Conservation (phyloP, 2,888 invertebrate species). For the Drosophila pseudotakahashii region DNA sequence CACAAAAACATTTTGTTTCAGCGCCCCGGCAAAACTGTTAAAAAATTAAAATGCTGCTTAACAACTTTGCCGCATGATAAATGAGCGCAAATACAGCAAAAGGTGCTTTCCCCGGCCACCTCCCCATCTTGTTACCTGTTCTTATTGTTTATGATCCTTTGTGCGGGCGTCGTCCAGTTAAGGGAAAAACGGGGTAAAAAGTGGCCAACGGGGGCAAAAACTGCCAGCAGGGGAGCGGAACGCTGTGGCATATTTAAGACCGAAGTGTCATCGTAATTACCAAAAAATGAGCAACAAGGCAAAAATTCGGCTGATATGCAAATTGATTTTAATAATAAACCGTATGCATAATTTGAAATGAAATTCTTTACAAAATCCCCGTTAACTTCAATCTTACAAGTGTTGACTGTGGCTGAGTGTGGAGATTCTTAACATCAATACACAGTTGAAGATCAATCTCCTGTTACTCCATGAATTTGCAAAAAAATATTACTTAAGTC, state of each 20-base stretch:
- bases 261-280: conserved; percentile 65
- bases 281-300: conserved; percentile 44
- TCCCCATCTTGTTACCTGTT: conserved; percentile 19
- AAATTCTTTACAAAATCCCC: conserved; percentile 30
- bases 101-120: conserved; percentile 39
- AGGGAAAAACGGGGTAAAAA: conserved; percentile 2
- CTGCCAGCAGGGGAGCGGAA: conserved; percentile 10
- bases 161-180: conserved; percentile 41
- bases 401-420: conserved; percentile 22
- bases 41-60: conserved; percentile 75
- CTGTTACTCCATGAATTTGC: background rate
- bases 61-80: conserved; percentile 72
- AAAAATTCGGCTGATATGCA: conserved; percentile 44
- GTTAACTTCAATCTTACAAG: conserved; percentile 11
- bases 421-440: conserved; percentile 1
- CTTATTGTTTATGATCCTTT: conserved; percentile 61
- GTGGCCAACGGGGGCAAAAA: conserved; percentile 7
- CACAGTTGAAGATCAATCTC: conserved; percentile 8
- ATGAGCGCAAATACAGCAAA: conserved; percentile 60
- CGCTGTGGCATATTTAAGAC: conserved; percentile 57
- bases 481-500: background rate
- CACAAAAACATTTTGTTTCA: conserved; percentile 60
- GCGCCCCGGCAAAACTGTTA: conserved; percentile 63
- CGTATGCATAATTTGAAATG: conserved; percentile 46
- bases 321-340: conserved; percentile 57